phyloP scores from a whole-genome alignment of 2,797 vertebrate species.

The Argya squamiceps region DNA sequence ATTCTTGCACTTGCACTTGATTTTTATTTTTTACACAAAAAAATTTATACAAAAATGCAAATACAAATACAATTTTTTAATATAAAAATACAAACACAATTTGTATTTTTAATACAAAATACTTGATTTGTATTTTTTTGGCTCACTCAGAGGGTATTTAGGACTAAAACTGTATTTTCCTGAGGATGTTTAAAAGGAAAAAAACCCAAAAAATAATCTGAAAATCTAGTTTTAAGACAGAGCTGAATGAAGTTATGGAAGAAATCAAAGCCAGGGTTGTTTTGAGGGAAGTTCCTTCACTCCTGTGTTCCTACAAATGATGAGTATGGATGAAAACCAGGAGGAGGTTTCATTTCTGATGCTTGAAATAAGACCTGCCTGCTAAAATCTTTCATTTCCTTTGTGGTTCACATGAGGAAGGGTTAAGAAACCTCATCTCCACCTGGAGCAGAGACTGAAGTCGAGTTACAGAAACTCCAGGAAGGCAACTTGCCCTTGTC shows the following conservation, averaged over 20 bases:
- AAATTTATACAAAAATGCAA: no score
- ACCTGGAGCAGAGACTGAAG: background rate
- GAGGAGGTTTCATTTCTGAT: background rate
- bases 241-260: background rate
- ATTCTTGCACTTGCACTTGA: background rate
- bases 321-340: background rate
- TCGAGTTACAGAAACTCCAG: background rate
- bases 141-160: background rate
- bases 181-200: background rate
- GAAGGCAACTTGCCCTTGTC: background rate
- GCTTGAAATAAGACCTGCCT: background rate
- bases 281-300: background rate
- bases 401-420: background rate
- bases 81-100: no score
- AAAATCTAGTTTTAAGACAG: background rate
- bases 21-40: background rate
- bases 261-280: background rate
- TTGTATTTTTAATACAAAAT: no score
- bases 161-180: background rate
- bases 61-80: no score
- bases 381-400: background rate
- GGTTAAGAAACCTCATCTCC: background rate
- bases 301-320: background rate
- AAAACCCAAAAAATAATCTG: background rate
- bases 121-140: background rate